phyloP scores from a whole-genome alignment of 1,140 invertebrate genomes.

The Macrosteles quadrilineatus region DNA sequence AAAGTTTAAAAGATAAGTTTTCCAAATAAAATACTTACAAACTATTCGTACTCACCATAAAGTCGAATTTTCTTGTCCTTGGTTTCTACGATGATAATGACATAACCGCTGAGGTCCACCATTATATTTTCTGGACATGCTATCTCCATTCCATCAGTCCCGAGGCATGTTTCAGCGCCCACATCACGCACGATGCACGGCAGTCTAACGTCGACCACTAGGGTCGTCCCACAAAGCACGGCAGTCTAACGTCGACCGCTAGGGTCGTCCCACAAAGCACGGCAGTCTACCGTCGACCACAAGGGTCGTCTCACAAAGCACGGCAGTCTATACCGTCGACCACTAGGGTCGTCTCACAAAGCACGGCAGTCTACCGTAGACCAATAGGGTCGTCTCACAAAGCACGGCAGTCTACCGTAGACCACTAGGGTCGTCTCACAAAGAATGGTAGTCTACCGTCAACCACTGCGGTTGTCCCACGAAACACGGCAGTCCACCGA shows the following conservation, averaged over 20 bases:
- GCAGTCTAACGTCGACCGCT: not conserved
- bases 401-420: not conserved
- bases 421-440: too few species aligned
- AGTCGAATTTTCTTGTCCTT: conserved; percentile 93
- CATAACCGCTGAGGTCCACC: conserved; percentile 94
- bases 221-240: not conserved
- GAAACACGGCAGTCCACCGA: not conserved
- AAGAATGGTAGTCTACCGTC: not conserved
- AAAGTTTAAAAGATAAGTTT: too few species aligned
- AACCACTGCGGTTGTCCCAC: too few species aligned
- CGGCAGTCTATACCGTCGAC: not conserved
- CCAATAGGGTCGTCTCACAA: not conserved
- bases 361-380: not conserved
- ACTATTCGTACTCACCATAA: conserved; percentile 91
- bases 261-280: not conserved
- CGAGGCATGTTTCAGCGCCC: not conserved
- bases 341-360: too few species aligned
- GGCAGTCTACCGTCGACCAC: not conserved
- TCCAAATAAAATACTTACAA: too few species aligned
- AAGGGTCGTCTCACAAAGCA: not conserved
- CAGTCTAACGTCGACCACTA: not conserved
- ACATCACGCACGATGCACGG: conserved; percentile 1
- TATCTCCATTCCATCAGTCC: conserved; percentile 18
- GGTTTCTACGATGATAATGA: conserved; percentile 92
- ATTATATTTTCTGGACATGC: conserved; percentile 49